Evolutionary conservation across 2,113 vertebrate genomes (phyloP).

Genomic region (Clupea harengus): DNA sequence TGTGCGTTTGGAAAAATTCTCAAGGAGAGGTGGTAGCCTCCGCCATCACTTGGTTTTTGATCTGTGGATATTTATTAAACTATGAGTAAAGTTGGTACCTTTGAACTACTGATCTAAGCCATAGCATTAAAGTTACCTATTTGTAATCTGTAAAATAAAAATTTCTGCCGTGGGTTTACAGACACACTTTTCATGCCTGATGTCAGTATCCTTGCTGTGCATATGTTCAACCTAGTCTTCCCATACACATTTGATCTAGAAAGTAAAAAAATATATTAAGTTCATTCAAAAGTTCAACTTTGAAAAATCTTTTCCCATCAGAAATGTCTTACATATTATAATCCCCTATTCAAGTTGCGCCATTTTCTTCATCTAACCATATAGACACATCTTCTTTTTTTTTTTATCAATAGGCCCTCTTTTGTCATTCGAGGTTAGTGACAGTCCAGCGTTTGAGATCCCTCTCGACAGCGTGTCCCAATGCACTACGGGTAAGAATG

Average conservation of each 20-base stretch:
- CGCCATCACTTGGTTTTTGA: background rate
- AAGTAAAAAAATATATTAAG: no score
- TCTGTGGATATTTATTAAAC: background rate
- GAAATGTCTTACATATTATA: no score
- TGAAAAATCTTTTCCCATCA: no score
- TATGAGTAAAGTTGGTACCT: background rate
- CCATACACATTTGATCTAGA: no score
- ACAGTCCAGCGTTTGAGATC: constrained; percentile 82
- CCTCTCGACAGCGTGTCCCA: constrained; percentile 85
- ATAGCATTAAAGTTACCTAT: no score
- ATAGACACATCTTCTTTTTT: background rate
- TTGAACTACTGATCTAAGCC: background rate
- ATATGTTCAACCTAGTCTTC: background rate
- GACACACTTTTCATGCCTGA: background rate
- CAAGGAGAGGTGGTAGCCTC: background rate
- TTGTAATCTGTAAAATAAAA: no score
- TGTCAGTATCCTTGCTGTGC: background rate
- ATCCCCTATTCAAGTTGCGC: no score
- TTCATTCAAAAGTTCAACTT: no score
- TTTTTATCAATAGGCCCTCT: constrained; percentile 71
- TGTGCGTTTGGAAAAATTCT: background rate
- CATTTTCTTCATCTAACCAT: no score
- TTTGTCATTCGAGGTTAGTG: constrained; percentile 82
- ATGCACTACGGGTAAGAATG: constrained; percentile 85
- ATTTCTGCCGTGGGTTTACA: no score